Evolutionary conservation across 2,797 vertebrate genomes (phyloP), one percentile per base, ranked within the genome.

Genomic region (Nannoperca obscura): DNA sequence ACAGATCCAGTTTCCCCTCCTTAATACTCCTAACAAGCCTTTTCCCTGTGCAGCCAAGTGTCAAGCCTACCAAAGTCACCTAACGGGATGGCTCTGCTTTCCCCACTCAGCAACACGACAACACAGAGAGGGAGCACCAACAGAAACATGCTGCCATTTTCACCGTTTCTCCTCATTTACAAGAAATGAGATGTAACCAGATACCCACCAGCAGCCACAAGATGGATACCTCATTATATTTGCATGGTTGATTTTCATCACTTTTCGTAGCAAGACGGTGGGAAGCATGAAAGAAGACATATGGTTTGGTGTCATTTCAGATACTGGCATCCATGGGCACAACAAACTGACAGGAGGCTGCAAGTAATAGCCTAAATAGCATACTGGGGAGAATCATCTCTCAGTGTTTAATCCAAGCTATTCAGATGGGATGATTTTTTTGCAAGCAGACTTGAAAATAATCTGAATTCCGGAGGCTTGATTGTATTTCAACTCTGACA

Each of bases 21-120:
- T 89, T 94, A 94, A 95, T 93, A 82, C 90, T 89, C 86, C 94
- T 95, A 95, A 95, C 93, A 92, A 95, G 92, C 89, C 90, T 86
- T 91, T 92, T 93, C 90, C 94, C 87, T 81, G 82, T 38, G 62
- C 84, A 86, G 90, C 92, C 88, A 90, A 90, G 94, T 92, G 93
- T 93, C 91, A 94, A 92, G 86, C 85, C 74, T 38, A 82, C 81
- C 93, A 94, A 93, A 92, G 93, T 95, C 93, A 95, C 92, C 88
- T 71, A 82, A 81, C 73, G 8, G 80, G 54, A 85, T 64, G 72
- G 32, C 66, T 81, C 76, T 79, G 84, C 82, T 53, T 55, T 80
- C 69, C 65, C 34, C 61, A 49, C 79, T 69, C 71, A 49, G 57
- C 42, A 47, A 80, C 65, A 66, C 57, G 47, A 50, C 54, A 69